Base-by-base conservation (phyloP, 23 tunicate species). In the Trididemnum nubilum region DNA sequence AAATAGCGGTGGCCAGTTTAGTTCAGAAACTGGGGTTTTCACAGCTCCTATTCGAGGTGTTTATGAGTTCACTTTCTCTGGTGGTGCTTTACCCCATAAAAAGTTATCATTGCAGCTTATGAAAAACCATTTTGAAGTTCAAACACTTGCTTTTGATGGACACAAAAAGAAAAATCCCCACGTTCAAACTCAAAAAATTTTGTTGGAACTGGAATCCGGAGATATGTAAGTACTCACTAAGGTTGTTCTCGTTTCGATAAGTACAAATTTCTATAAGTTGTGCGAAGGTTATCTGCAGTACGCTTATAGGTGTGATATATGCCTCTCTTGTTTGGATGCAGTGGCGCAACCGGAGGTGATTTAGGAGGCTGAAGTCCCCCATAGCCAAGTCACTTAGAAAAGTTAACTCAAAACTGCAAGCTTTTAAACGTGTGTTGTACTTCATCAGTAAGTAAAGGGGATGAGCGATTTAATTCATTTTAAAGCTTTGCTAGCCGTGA, bases 91-190 rank as follows among this genome's bases (percentile, higher is more conserved):
- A 44, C 85, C 85, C 1, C 87, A 59, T 66, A 63, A 36, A 58
- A 64, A 51, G 38, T 2, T 63, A 27, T 82, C 81, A 12, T 44
- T 88, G 78, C 78, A 76, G 35, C 66, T 88, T 30, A 88, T 88
- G 87, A 88, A 88, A 51, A 88, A 88, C 38, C 57, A 88, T 65
- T 76, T 64, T 35, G 92, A 88, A 75, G 78, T 88, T 36, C 80
- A 73, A 65, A 65, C 79, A 2, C 24, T 88, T 34, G 72, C 82
- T 36, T 72, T 57, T 27, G 92, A 88, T 39, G 92, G 92, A 15
- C 79, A 88, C 26, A 31, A 67, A 22, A 88, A 63, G 69, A 50
- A 75, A 32, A 49, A 33, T 15, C 86, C 86, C n/a, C 51, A 64
- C 5, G 75, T 40, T 19, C 86, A 80, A 40, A 65, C 28, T 15